phyloP scores from a whole-genome alignment of 2,113 vertebrate species.

The Oceanites oceanicus region DNA sequence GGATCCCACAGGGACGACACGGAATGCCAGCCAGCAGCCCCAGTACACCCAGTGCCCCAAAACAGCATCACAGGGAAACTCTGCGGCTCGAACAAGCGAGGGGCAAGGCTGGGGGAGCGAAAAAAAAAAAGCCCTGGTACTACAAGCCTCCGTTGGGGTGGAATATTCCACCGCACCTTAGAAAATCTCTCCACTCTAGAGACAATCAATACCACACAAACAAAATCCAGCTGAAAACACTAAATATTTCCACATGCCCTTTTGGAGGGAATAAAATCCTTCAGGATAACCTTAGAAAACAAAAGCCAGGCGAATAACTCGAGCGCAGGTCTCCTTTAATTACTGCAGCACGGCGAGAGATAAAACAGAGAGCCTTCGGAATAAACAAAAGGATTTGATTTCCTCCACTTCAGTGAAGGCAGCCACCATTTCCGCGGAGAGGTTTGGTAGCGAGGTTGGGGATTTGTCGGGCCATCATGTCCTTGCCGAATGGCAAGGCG shows the following conservation, averaged over 20 bases:
- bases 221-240: slow-evolving; percentile 27
- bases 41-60: not conserved
- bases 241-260: slow-evolving; percentile 3
- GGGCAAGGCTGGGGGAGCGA: not conserved
- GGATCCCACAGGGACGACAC: rapidly evolving
- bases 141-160: rapidly evolving
- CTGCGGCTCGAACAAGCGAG: rapidly evolving
- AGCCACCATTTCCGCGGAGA: not conserved
- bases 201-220: slow-evolving; percentile 16
- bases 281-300: slow-evolving; percentile 16
- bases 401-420: not conserved
- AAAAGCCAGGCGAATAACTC: not conserved
- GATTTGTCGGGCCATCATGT: not conserved
- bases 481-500: not conserved
- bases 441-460: not conserved
- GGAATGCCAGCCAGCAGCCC: not conserved
- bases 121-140: rapidly evolving
- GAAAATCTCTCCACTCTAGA: not conserved
- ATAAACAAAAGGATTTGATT: slow-evolving; percentile 46
- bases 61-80: not conserved
- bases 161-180: slow-evolving; percentile 32
- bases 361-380: slow-evolving; percentile 47
- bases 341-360: slow-evolving; percentile 33
- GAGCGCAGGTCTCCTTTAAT: slow-evolving; percentile 57
- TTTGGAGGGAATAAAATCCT: slow-evolving; percentile 25